These are phyloP conservation scores for Rhinogobio ventralis DNA, from an alignment of 2,797 vertebrate genomes.

Conservation along the genomic window DNA sequence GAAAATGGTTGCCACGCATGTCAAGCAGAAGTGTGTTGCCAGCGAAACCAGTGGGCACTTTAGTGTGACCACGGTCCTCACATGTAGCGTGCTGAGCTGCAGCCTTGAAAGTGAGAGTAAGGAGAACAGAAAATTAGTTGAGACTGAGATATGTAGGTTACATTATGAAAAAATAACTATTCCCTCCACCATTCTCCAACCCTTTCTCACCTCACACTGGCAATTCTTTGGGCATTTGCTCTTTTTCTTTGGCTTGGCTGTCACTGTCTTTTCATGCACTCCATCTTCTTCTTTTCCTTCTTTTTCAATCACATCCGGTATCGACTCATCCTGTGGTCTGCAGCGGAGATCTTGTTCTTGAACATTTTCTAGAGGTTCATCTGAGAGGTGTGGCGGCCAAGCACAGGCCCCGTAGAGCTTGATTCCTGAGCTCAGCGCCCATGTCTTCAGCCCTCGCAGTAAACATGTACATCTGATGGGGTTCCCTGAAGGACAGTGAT, in stretches of 20 bases:
- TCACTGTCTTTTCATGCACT: slow-evolving; percentile 44
- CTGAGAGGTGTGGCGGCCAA: slow-evolving; percentile 79
- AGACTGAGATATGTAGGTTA: neutral
- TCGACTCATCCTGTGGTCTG: slow-evolving; percentile 39
- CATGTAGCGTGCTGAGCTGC: slow-evolving; percentile 83
- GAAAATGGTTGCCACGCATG: slow-evolving; percentile 82
- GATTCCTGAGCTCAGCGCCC: slow-evolving; percentile 73
- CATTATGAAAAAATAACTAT: neutral
- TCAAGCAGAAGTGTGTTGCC: slow-evolving; percentile 82
- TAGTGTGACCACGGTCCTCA: slow-evolving; percentile 75
- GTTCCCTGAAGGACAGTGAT: slow-evolving; percentile 74
- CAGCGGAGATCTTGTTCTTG: slow-evolving; percentile 81
- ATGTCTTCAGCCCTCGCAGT: slow-evolving; percentile 80
- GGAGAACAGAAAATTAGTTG: neutral
- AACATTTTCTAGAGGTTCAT: slow-evolving; percentile 81
- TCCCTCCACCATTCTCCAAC: neutral
- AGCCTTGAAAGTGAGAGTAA: slow-evolving; percentile 50
- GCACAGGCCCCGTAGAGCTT: slow-evolving; percentile 80
- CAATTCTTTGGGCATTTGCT: slow-evolving; percentile 81
- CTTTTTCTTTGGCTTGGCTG: slow-evolving; percentile 49
- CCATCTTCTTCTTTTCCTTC: slow-evolving; percentile 62
- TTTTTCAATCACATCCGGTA: slow-evolving; percentile 64
- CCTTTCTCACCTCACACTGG: slow-evolving; percentile 76
- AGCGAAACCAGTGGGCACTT: slow-evolving; percentile 85
- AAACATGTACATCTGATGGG: slow-evolving; percentile 87